phyloP scores from a whole-genome alignment of 1,140 invertebrate genomes.

The Nephila pilipes region DNA sequence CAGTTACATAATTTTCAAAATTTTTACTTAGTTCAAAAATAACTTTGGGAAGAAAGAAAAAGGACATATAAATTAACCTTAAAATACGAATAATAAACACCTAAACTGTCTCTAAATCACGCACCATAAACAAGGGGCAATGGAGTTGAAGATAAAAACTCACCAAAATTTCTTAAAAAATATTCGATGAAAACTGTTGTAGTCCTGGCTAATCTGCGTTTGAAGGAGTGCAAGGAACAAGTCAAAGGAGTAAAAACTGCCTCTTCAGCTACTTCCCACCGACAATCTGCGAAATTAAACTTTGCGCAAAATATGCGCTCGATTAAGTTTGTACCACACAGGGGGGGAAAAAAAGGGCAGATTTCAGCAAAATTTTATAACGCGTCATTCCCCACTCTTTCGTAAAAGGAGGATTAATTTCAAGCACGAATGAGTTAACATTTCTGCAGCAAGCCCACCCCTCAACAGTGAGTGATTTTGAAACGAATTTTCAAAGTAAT shows the following conservation, averaged over 20 bases:
- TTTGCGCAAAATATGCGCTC: constrained; percentile 49
- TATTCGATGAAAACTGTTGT: background rate
- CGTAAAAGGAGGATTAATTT: constrained; percentile 50
- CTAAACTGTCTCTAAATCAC: constrained; percentile 8
- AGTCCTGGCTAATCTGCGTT: constrained; percentile 3
- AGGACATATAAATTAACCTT: background rate
- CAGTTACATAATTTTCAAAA: no score
- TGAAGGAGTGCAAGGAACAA: background rate
- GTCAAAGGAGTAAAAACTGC: constrained; percentile 41
- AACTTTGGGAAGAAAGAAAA: background rate
- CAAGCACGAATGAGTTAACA: constrained; percentile 20
- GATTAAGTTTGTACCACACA: constrained; percentile 34
- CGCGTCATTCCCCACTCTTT: constrained; percentile 53
- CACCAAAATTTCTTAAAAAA: constrained; percentile 2
- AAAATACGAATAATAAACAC: background rate
- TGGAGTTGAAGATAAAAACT: background rate
- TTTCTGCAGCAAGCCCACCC: background rate
- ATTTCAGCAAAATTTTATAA: constrained; percentile 73
- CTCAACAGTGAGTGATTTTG: background rate
- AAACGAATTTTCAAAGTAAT: constrained; percentile 20
- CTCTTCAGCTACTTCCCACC: constrained; percentile 20
- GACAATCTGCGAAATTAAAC: constrained; percentile 68
- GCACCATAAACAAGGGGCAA: constrained; percentile 4
- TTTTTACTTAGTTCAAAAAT: no score
- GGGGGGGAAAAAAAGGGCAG: constrained; percentile 3